phyloP scores from a whole-genome alignment of 1,140 invertebrate genomes.

The Alviniconcha marisindica region DNA sequence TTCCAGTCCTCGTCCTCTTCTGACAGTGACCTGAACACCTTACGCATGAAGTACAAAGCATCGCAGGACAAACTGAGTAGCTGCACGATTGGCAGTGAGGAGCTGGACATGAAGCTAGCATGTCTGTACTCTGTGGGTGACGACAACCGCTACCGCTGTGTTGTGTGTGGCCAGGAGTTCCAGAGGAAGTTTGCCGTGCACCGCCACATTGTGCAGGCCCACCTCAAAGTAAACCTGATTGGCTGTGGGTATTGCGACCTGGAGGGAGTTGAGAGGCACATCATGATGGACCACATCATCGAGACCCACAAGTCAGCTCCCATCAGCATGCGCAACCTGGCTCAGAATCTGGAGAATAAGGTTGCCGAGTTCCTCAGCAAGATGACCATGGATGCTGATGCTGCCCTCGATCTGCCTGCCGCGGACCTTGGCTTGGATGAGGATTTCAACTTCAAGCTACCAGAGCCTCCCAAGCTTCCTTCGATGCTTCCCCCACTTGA shows the following conservation, averaged over 20 bases:
- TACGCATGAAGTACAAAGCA: slow-evolving; percentile 26
- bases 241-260: slow-evolving; percentile 50
- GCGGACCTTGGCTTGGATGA: slow-evolving; percentile 29
- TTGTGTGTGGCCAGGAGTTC: slow-evolving; percentile 47
- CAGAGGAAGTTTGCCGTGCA: slow-evolving; percentile 54
- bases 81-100: slow-evolving; percentile 46
- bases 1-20: not conserved
- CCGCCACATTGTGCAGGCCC: slow-evolving; percentile 48
- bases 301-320: slow-evolving; percentile 43
- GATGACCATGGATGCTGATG: slow-evolving; percentile 28
- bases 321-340: slow-evolving; percentile 41
- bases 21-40: not conserved
- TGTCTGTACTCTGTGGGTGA: slow-evolving; percentile 44
- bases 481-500: not conserved
- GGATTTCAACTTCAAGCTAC: slow-evolving; percentile 33
- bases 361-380: slow-evolving; percentile 45
- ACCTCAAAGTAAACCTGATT: slow-evolving; percentile 49
- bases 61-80: slow-evolving; percentile 16
- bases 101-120: slow-evolving; percentile 49
- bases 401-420: not conserved
- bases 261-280: slow-evolving; percentile 51
- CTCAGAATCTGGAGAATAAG: slow-evolving; percentile 37
- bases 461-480: slow-evolving; percentile 31
- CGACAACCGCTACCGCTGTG: slow-evolving; percentile 38
- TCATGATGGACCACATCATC: slow-evolving; percentile 51